Evolutionary conservation across 2,797 vertebrate genomes (phyloP).

Genomic region (Urosaurus nigricauda): DNA sequence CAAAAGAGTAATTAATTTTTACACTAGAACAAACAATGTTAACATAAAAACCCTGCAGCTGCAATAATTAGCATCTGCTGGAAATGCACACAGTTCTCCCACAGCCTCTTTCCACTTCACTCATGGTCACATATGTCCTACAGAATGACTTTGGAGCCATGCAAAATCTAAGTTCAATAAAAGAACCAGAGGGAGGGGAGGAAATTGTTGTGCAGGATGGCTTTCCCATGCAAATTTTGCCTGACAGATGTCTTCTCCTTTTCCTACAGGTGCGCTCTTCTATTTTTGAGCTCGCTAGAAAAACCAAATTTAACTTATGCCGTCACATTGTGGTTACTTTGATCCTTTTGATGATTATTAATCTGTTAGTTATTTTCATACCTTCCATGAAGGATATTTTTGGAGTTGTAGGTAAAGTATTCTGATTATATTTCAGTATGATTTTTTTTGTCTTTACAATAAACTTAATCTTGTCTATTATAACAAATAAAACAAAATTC

Average conservation of each 20-base stretch:
- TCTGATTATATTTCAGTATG: slow-evolving; percentile 40
- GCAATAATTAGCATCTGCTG: slow-evolving; percentile 35
- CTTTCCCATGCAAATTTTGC: slow-evolving; percentile 3
- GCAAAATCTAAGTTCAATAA: not conserved
- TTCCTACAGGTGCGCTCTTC: slow-evolving; percentile 81
- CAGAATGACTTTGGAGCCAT: slow-evolving; percentile 13
- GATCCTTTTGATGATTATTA: slow-evolving; percentile 78
- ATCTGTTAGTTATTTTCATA: slow-evolving; percentile 83
- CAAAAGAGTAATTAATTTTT: slow-evolving; percentile 33
- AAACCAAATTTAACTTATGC: slow-evolving; percentile 80
- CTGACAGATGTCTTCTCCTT: slow-evolving; percentile 52
- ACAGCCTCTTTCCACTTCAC: not conserved
- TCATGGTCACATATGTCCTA: not conserved
- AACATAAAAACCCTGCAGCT: not conserved
- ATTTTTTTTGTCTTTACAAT: not conserved
- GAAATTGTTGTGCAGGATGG: slow-evolving; percentile 9
- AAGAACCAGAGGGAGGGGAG: slow-evolving; percentile 1
- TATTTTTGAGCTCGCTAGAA: slow-evolving; percentile 81
- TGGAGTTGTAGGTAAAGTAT: slow-evolving; percentile 82
- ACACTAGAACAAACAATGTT: slow-evolving; percentile 6
- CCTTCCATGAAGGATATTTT: slow-evolving; percentile 86
- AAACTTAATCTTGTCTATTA: not conserved
- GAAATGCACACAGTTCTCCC: not conserved
- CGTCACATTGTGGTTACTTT: slow-evolving; percentile 77
- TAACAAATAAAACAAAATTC: slow-evolving; percentile 47